Base-by-base conservation (phyloP, 1,140 invertebrate genomes). In the Antheraea pernyi region DNA sequence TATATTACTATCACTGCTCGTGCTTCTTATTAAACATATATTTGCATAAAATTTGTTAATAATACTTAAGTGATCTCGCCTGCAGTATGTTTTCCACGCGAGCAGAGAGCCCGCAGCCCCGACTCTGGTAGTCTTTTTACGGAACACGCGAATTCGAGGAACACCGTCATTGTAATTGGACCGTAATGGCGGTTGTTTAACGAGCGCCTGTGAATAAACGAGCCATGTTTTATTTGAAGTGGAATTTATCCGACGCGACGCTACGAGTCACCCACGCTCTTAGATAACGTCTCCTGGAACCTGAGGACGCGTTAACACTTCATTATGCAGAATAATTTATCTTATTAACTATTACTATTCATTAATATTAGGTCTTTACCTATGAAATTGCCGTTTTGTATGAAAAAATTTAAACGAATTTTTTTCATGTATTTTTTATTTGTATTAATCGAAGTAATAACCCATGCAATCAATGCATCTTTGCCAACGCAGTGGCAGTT, bases 271-370 rank as follows among this genome's bases (percentile, higher is more conserved):
- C 46, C 46, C 46, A 16, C 46, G 46, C 46, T 16, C 11, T 53
- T 53, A 53, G 46, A 53, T 53, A 53, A 53, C 46, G 46, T 53
- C 46, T 53, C 46, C 46, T 53, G 16, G 46, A 53, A 53, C 46
- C 16, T 16, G 46, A 42, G 7, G 5, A 53, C 16, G 16, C 46
- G 46, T 53, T 10, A 16, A 53, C 7, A 42, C 7, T 42, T 42
- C 8, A 42, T 42, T 42, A 42, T 42, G 11, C 22, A 30, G 22
- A 30, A 30, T 30, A 42, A 42, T 42, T 11, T 3, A 42, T 42
- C 7, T 42, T 42, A 42, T 42, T 4, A 30, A 30, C 22, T 30
- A 30, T n/a, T n/a, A n/a, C n/a, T n/a, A n/a, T n/a, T n/a, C n/a
- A n/a, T n/a, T n/a, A n/a, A n/a, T n/a, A n/a, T n/a, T n/a, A n/a